A percentile compares a stretch with the other conserved stretches of the same genome.
Evolutionary conservation across 1,140 invertebrate species (phyloP).

Genomic region (Drosophila arawakana): DNA sequence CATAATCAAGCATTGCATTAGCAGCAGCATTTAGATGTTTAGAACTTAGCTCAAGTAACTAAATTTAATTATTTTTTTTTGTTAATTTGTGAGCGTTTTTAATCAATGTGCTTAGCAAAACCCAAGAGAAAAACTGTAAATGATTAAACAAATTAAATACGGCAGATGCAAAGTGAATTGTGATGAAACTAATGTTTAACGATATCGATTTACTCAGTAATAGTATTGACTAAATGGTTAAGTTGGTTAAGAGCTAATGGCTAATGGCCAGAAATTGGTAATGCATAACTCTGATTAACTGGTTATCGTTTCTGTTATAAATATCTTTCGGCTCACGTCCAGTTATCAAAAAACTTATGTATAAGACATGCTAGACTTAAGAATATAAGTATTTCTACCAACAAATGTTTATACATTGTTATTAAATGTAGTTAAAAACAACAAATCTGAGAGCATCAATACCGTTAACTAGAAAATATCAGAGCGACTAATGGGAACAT

Average conservation of each 20-base stretch:
- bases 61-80: slow-evolving; percentile 40
- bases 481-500: slow-evolving; percentile 58
- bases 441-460: slow-evolving; percentile 62
- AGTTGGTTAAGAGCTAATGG: slow-evolving; percentile 4
- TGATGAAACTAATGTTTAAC: slow-evolving; percentile 71
- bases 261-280: neutral
- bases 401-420: slow-evolving; percentile 75
- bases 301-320: slow-evolving; percentile 17
- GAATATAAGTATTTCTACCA: slow-evolving; percentile 15
- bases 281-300: neutral
- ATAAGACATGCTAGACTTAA: slow-evolving; percentile 16
- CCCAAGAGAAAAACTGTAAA: slow-evolving; percentile 47
- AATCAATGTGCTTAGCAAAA: slow-evolving; percentile 46
- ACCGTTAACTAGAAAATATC: slow-evolving; percentile 46
- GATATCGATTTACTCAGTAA: slow-evolving; percentile 33
- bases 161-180: slow-evolving; percentile 84
- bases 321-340: slow-evolving; percentile 27
- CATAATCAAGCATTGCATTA: slow-evolving; percentile 16
- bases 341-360: slow-evolving; percentile 18
- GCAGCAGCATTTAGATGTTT: slow-evolving; percentile 24
- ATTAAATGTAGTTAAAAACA: slow-evolving; percentile 75
- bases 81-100: slow-evolving; percentile 29
- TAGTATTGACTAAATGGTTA: slow-evolving; percentile 19
- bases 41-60: slow-evolving; percentile 24
- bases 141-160: slow-evolving; percentile 53